These are phyloP conservation scores for Cynoglossus semilaevis DNA, from an alignment of 2,113 vertebrate species.

Conservation along the genomic window DNA sequence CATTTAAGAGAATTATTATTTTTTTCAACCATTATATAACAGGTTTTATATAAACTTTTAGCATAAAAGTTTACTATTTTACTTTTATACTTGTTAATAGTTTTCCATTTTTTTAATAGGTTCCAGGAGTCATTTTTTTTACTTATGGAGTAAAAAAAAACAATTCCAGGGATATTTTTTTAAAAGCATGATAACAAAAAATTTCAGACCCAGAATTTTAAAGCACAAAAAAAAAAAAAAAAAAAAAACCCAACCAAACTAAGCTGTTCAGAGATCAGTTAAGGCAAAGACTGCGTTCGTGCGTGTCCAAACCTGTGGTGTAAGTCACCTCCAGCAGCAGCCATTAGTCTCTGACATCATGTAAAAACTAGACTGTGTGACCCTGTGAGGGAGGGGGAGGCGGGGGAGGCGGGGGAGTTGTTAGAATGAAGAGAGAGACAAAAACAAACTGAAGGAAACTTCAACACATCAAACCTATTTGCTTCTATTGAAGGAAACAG, in stretches of 20 bases:
- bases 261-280: neutral
- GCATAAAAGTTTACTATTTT: too few species aligned
- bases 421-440: neutral
- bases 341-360: constrained; percentile 21
- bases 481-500: neutral
- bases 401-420: too few species aligned
- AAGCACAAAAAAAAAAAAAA: neutral
- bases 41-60: too few species aligned
- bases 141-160: too few species aligned
- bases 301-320: constrained; percentile 10
- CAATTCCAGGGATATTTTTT: too few species aligned
- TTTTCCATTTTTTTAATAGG: too few species aligned
- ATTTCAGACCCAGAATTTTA: too few species aligned
- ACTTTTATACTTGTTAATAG: too few species aligned
- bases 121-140: too few species aligned
- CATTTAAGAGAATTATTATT: too few species aligned
- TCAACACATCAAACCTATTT: neutral
- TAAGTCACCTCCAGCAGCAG: constrained; percentile 1
- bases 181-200: too few species aligned
- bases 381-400: constrained; percentile 8
- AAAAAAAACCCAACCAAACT: neutral
- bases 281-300: neutral
- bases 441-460: neutral
- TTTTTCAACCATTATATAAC: too few species aligned
- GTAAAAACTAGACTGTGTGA: constrained; percentile 20